Percentiles rank a stretch among this genome's conserved stretches.
Evolutionary conservation across 2,888 invertebrate genomes (phyloP).

Genomic region (Autographa pulchrina): DNA sequence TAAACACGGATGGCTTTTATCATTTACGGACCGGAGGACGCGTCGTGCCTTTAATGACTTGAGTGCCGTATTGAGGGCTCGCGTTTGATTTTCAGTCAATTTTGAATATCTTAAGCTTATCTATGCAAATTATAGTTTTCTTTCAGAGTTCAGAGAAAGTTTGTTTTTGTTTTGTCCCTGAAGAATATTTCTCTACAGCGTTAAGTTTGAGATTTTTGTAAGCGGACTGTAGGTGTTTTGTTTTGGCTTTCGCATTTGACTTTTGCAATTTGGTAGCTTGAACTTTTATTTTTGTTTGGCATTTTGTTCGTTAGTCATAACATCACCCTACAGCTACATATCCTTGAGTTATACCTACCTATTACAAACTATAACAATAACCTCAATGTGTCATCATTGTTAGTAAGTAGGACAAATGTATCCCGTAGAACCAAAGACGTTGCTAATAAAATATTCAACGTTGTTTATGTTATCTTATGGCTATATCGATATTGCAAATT

Average conservation of each 20-base stretch:
- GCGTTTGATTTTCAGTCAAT: conserved; percentile 35
- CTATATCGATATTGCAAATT: neutral
- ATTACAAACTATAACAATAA: too few relatives aligned
- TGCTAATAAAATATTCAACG: neutral
- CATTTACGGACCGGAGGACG: conserved; percentile 52
- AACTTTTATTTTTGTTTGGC: neutral
- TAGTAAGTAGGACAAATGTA: neutral
- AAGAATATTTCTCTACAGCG: conserved; percentile 19
- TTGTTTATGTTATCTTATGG: neutral
- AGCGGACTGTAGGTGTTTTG: conserved; percentile 16
- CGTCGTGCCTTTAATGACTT: conserved; percentile 50
- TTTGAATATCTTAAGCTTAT: conserved; percentile 29
- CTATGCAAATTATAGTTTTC: conserved; percentile 24
- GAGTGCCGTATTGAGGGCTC: conserved; percentile 50
- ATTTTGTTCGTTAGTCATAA: neutral
- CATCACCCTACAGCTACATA: neutral
- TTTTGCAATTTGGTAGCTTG: conserved; percentile 6
- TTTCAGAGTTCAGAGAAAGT: conserved; percentile 5
- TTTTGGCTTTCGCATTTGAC: conserved; percentile 26
- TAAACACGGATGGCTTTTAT: conserved; percentile 69
- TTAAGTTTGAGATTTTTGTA: conserved; percentile 7
- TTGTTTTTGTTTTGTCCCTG: conserved; percentile 16
- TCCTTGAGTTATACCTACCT: too few relatives aligned
- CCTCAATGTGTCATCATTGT: too few relatives aligned
- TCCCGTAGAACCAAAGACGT: neutral